Conservation (phyloP, 2,113 vertebrate genomes). For the Lepisosteus osseus region DNA sequence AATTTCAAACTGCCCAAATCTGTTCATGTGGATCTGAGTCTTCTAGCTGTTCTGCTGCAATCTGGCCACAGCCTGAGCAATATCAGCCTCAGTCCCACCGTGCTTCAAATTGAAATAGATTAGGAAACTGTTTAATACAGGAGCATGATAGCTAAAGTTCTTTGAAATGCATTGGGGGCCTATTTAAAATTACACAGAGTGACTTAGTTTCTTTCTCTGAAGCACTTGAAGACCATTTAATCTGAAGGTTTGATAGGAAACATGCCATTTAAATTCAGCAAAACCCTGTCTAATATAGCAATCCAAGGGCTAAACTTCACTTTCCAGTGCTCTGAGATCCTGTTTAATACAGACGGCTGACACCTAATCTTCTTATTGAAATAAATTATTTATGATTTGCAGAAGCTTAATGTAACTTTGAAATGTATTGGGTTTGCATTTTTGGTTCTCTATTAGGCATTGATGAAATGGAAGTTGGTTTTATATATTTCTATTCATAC, state of each 20-base stretch:
- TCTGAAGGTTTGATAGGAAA: neutral
- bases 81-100: neutral
- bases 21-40: too few relatives aligned
- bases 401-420: neutral
- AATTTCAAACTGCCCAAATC: too few relatives aligned
- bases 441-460: too few relatives aligned
- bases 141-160: neutral
- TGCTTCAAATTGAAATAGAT: neutral
- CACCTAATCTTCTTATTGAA: constrained; percentile 4
- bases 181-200: neutral
- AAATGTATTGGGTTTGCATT: too few relatives aligned
- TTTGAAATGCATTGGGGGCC: neutral
- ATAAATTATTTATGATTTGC: neutral
- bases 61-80: neutral
- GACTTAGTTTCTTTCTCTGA: neutral
- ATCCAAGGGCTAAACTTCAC: neutral
- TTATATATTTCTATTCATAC: too few relatives aligned
- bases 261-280: neutral
- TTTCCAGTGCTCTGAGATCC: neutral
- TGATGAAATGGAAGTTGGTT: too few relatives aligned
- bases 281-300: neutral
- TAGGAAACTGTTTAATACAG: neutral
- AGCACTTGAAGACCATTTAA: neutral
- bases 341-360: neutral
- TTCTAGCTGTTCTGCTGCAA: neutral